These are phyloP conservation scores for Glossophaga mutica DNA, from an alignment of 2,797 vertebrate genomes.

Conservation along the genomic window DNA sequence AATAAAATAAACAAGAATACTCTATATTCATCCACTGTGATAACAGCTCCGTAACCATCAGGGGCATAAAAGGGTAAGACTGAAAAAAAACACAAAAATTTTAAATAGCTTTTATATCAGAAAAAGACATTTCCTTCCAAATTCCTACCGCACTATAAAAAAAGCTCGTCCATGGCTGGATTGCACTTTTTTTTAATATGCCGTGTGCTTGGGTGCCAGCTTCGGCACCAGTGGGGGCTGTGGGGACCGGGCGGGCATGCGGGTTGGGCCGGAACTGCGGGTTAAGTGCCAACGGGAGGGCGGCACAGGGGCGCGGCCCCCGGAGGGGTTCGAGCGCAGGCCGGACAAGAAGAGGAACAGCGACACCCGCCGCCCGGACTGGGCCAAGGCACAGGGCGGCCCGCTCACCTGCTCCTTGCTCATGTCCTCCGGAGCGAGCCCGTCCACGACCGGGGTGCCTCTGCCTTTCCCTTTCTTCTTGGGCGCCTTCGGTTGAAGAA, in stretches of 20 bases:
- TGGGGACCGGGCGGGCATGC: rapidly evolving
- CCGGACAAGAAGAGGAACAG: rapidly evolving
- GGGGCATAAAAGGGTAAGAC: neutral
- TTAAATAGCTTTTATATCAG: constrained; percentile 1
- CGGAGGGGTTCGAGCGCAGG: neutral
- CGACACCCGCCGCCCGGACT: rapidly evolving
- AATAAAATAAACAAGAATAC: neutral
- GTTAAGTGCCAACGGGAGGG: too few species aligned
- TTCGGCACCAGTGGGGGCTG: neutral
- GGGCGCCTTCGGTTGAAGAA: constrained; percentile 80
- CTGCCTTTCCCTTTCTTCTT: constrained; percentile 84
- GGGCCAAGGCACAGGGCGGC: neutral
- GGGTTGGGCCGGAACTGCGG: too few species aligned
- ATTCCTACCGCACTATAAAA: neutral
- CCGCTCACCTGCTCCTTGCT: constrained; percentile 86
- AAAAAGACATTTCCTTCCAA: neutral
- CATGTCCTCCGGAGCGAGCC: constrained; percentile 83
- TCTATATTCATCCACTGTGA: neutral
- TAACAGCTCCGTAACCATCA: neutral
- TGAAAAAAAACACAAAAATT: neutral
- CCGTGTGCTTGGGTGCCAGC: neutral
- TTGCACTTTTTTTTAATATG: neutral
- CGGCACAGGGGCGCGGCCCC: neutral
- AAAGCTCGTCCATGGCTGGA: neutral
- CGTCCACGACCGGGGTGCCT: constrained; percentile 76